Base-by-base conservation (phyloP, 2,113 vertebrate species). In the Pseudopodoces humilis region DNA sequence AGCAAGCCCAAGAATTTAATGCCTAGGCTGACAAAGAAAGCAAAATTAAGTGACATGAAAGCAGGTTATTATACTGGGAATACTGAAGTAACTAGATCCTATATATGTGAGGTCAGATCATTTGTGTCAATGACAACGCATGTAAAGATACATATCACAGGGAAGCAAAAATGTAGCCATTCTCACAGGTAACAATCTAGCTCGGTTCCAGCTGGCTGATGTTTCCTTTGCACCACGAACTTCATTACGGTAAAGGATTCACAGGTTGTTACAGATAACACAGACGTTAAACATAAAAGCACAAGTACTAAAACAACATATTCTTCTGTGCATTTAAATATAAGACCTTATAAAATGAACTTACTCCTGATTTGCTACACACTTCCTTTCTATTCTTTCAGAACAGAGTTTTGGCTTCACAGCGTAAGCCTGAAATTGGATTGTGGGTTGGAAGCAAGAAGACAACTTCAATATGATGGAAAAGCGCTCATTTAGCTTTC, bases 401-500 rank as follows among this genome's bases (percentile, higher is more conserved):
- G 49, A 90, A 90, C 4, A 74, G 58, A 91, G 81, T 77, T 89
- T 85, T 4, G 8, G 60, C 62, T 94, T 94, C 86, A 91, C 44
- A 80, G 86, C 86, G 77, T 46, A 90, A 94, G 75, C 68, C 63
- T 97, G 94, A 96, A 97, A 97, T 96, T 86, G 83, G 82, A 95
- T 88, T 53, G 94, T 96, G 90, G 93, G 96, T 31, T 96, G 97
- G 89, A 94, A 95, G 78, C 59, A 79, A 94, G 60, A 91, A 63
- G 84, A 91, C 8, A 33, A 71, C 77, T 97, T 96, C 88, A 91
- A 3, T 52, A 88, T 94, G 88, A 97, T 83, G 74, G 95, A 96
- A 95, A 96, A 97, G 96, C 68, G 92, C 81, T 95, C 93, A 95
- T 94, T 97, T 96, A 18, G 4, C 56, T 94, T 93, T 92, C 92